Percentiles rank a stretch among this genome's conserved stretches.
These are phyloP conservation scores for Perdita meconis DNA, from an alignment of 2,888 invertebrate species.

Conservation along the genomic window DNA sequence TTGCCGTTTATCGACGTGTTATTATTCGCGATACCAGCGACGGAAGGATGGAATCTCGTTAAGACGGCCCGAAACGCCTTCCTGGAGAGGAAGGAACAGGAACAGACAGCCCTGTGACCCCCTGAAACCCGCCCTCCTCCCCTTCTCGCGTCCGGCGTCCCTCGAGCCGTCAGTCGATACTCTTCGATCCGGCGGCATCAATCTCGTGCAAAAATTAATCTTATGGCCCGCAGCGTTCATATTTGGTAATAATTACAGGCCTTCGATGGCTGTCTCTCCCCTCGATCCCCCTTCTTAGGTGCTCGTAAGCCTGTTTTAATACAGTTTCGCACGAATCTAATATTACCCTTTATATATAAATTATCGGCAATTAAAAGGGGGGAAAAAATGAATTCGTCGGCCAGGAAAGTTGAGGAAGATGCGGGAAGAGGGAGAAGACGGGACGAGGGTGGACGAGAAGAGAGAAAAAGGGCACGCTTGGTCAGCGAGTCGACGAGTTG, in stretches of 20 bases:
- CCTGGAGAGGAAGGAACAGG: constrained; percentile 30
- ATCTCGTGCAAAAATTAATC: constrained; percentile 84
- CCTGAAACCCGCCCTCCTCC: constrained; percentile 55
- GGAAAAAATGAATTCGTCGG: constrained; percentile 71
- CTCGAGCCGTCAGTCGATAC: constrained; percentile 70
- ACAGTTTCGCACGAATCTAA: constrained; percentile 84
- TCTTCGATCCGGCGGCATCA: constrained; percentile 83
- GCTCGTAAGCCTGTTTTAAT: constrained; percentile 76
- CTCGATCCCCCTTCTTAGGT: constrained; percentile 49
- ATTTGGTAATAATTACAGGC: constrained; percentile 84
- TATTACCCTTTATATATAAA: constrained; percentile 82
- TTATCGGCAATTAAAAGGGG: constrained; percentile 83
- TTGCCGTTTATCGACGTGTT: constrained; percentile 53
- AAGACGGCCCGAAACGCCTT: constrained; percentile 82
- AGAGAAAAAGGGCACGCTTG: background rate
- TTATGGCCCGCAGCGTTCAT: constrained; percentile 82
- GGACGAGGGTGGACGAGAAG: constrained; percentile 26
- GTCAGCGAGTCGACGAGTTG: constrained; percentile 22
- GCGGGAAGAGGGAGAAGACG: constrained; percentile 22
- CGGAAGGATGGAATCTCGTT: constrained; percentile 83
- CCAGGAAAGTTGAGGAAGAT: constrained; percentile 10
- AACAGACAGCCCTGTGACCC: constrained; percentile 24
- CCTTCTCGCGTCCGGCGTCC: constrained; percentile 50
- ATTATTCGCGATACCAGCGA: constrained; percentile 83
- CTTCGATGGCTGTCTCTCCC: constrained; percentile 66